Evolutionary conservation across 2,797 vertebrate species (phyloP), one percentile per base, ranked within the genome.

Genomic region (Malurus leucopterus): DNA sequence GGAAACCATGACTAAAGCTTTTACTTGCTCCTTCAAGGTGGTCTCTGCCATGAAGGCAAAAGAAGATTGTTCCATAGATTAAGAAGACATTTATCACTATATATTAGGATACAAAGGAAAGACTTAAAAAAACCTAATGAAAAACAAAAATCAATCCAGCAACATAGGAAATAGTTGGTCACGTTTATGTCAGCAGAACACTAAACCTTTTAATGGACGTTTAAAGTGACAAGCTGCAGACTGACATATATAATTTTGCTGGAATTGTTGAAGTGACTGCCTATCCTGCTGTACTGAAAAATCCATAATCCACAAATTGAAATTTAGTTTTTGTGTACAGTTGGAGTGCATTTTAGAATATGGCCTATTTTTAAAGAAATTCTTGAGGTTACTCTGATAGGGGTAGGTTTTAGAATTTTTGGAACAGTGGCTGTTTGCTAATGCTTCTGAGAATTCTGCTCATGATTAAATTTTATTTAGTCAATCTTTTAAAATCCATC

Each of bases 1-100:
- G 96, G 98, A 98, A 98, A 98, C 97, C 98, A 96, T 99, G 98
- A 99, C 98, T 97, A 99, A 99, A 98, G 96, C 96, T 95, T 98
- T 99, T 98, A 97, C 98, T 97, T 97, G 96, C 97, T 98, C 98
- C 97, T 98, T 96, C 96, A 98, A 98, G 98, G 98, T 99, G 98
- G 98, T 99, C 98, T 97, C 94, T 92, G 93, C 96, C 95, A 92
- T 95, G 91, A 93, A 94, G 95, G 93, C 93, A 91, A 96, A 88
- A 92, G 92, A 97, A 98, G 98, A 98, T 98, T 98, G 98, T 98
- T 98, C 96, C 97, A 98, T 97, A 98, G 97, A 98, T 98, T 97
- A 98, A 98, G 98, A 97, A 97, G 95, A 97, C 98, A 98, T 98
- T 96, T 96, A 96, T 98, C 97, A 98, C 97, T 97, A 88, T 97